A percentile compares a stretch with the other conserved stretches of the same genome.
Evolutionary conservation across 92 coral and sea anemone species (phyloP).

Genomic region (Blastomussa wellsi): DNA sequence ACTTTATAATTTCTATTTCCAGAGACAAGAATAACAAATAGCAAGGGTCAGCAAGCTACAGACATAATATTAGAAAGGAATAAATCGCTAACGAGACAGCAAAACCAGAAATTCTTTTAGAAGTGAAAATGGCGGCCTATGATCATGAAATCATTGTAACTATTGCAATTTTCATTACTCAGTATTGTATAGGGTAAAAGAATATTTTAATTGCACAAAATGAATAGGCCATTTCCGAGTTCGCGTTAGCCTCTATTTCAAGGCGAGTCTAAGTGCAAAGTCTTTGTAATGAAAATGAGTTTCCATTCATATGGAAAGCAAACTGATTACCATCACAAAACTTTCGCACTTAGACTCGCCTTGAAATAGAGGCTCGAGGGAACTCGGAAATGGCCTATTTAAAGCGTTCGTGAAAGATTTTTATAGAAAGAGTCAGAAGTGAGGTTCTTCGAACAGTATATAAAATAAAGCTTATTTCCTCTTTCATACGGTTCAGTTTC

Average conservation of each 20-base stretch:
- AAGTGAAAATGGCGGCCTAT: not conserved
- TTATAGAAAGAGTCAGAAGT: not conserved
- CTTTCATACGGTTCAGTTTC: not conserved
- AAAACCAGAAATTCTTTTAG: not conserved
- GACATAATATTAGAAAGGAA: not conserved
- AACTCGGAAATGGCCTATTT: too few species aligned
- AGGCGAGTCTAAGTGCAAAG: too few species aligned
- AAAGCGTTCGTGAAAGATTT: not conserved
- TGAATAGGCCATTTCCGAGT: too few species aligned
- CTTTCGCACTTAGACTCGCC: too few species aligned
- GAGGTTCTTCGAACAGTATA: not conserved
- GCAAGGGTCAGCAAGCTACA: not conserved
- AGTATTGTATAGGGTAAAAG: not conserved
- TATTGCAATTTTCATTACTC: not conserved
- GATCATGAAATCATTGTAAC: not conserved
- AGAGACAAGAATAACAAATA: not conserved
- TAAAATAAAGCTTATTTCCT: not conserved
- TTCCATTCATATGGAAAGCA: too few species aligned
- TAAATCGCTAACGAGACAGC: not conserved
- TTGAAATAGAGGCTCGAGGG: too few species aligned
- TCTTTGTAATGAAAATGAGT: too few species aligned
- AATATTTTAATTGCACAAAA: not conserved
- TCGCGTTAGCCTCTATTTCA: too few species aligned
- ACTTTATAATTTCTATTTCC: not conserved
- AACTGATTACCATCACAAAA: too few species aligned